These are phyloP conservation scores for Brenthis hecate DNA, from an alignment of 2,888 invertebrate species.

Conservation along the genomic window DNA sequence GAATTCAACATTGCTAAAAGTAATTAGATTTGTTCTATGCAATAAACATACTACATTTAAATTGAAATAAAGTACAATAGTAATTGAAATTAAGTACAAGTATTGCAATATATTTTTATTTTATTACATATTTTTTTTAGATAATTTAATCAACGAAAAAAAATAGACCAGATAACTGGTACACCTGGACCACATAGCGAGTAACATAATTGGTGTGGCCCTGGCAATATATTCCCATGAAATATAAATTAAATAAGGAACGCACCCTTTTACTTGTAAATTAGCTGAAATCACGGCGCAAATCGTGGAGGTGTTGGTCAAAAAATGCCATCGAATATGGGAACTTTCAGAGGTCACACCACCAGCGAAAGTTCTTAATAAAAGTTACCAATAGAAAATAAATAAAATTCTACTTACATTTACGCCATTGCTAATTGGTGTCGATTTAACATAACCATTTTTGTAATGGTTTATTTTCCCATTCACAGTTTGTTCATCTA, in stretches of 20 bases:
- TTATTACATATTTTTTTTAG: no score
- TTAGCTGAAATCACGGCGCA: no score
- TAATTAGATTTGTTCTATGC: no score
- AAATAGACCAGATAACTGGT: no score
- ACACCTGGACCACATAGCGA: constrained; percentile 18
- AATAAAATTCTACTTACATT: constrained; percentile 55
- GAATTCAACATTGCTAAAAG: no score
- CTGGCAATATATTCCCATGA: constrained; percentile 16
- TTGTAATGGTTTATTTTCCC: constrained; percentile 54
- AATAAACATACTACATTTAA: no score
- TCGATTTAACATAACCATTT: constrained; percentile 61
- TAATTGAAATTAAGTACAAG: no score
- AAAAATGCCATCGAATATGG: neutral
- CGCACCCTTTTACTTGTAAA: neutral
- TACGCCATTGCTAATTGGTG: constrained; percentile 53
- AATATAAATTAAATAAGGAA: neutral
- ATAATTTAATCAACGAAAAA: neutral
- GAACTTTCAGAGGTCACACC: neutral
- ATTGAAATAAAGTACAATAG: no score
- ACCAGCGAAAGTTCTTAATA: constrained; percentile 2
- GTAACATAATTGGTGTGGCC: constrained; percentile 22
- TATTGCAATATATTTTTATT: no score
- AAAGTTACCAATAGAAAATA: neutral
- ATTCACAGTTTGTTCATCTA: constrained; percentile 52
- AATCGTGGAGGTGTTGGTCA: neutral